Evolutionary conservation across 2,888 invertebrate genomes (phyloP), one percentile per base, ranked within the genome.

Genomic region (Netelia virgata): DNA sequence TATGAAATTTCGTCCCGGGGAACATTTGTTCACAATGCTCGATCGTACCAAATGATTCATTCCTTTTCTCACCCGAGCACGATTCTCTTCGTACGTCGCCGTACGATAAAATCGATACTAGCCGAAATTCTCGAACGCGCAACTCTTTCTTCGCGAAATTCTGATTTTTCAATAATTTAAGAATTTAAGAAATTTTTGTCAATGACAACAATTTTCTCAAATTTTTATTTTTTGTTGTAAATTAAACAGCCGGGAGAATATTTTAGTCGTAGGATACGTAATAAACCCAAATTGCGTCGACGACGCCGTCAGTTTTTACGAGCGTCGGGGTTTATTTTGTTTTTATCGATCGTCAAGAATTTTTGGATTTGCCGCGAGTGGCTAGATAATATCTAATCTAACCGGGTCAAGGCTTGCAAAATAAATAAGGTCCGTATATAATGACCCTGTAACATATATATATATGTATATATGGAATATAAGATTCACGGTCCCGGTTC

Each of bases 351-450:
- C 57, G 57, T 3, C 16, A 57, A 18, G 57, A 57, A 57, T 57
- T 57, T 57, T 57, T 16, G 57, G 57, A 57, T 57, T 57, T 57
- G 20, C 9, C 16, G 1, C 16, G 20, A 18, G 20, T 18, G 20
- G 18, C 57, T 6, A 18, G 57, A 57, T 57, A 10, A 57, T 16
- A 57, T 72, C 18, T 57, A 59, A 74, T 75, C 61, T 47, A 20
- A 73, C 20, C 59, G 8, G 72, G 59, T 73, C 74, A 36, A 75
- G 53, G 74, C 36, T 64, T 69, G 23, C 23, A 68, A 69, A 68
- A 68, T 18, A 50, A 68, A 47, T 43, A 8, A 18, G 18, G 2
- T 16, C 28, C 36, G 36, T 36, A 36, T 36, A 41, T 9, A 64
- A 41, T 47, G 47, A 14, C 47, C 14, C 0, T 47, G 14, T 47